Conservation (phyloP, 2,113 vertebrate species). For the Bubo bubo region DNA sequence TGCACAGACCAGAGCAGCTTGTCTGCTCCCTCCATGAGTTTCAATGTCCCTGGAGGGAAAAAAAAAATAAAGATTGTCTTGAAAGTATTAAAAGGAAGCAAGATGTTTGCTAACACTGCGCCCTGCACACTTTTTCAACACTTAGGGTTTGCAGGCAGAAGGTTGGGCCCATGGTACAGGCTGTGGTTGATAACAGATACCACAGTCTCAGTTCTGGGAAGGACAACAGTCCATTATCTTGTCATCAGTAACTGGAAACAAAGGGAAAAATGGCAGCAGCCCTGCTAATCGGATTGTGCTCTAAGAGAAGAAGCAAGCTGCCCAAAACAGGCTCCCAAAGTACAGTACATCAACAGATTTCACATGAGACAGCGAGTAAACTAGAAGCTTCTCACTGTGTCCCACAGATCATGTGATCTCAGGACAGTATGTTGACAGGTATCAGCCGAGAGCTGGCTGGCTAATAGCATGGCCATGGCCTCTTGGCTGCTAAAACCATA, state of each 20-base stretch:
- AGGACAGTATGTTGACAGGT: background rate
- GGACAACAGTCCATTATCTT: background rate
- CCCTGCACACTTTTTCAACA: background rate
- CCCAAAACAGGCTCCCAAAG: background rate
- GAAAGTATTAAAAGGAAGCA: background rate
- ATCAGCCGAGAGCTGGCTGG: background rate
- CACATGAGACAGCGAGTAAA: background rate
- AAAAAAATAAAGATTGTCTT: background rate
- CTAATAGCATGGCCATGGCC: background rate
- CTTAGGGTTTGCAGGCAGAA: background rate
- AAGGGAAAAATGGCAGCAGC: background rate
- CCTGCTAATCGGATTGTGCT: background rate
- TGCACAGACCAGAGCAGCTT: slow-evolving; percentile 95
- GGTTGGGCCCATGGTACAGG: background rate
- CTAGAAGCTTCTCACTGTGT: background rate
- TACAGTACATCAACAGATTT: background rate
- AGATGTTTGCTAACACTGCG: background rate
- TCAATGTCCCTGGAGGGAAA: slow-evolving; percentile 83
- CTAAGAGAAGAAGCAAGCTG: background rate
- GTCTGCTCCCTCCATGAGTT: slow-evolving; percentile 94
- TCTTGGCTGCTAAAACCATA: background rate
- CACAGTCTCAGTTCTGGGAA: background rate
- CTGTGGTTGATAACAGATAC: background rate
- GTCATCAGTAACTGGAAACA: background rate
- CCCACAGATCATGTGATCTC: background rate